Evolutionary conservation across 2,113 vertebrate species (phyloP), one percentile per base, ranked within the genome.

Genomic region (Hiodon tergisus): DNA sequence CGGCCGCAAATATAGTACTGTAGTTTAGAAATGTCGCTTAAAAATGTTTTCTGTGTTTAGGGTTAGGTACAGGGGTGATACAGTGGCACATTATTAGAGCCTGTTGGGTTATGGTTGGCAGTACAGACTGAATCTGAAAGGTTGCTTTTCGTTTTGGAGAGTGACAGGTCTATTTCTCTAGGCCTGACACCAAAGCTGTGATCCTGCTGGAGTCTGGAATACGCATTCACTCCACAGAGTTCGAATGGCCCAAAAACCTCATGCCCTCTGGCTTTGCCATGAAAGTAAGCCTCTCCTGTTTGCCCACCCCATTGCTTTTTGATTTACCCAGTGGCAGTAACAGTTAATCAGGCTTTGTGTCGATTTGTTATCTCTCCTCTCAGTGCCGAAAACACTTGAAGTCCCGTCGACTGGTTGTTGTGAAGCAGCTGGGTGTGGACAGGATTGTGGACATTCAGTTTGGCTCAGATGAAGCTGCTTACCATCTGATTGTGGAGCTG

Each of bases 231-330:
- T 89, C 92, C 0, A 99, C 97, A 0, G 97, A 99, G 83, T 99
- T 98, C 2, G 96, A 99, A 81, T 98, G 97, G 97, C 97, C 97
- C 0, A 99, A 99, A 82, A 98, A 99, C 83, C 85, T 94, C 87
- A 98, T 99, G 96, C 97, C 97, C 0, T 99, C 97, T 0, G 89
- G 97, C 78, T 99, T 99, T 88, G 95, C 97, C 3, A 99, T 99
- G 97, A 99, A 99, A 91, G 97, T 98, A 88, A 89, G 77, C n/a
- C 76, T 57, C 48, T 57, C 3, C 31, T 63, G 0, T 46, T 55
- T 54, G 11, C 74, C 1, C 9, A 31, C 31, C 31, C 31, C 31
- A 31, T 31, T 31, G 31, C 31, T 2, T 31, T 31, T 31, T 31
- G 31, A 31, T 31, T 31, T 31, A 31, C 31, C 31, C 31, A 31